Base-by-base conservation (phyloP, 2,797 vertebrate genomes). In the Malacoraja senta region DNA sequence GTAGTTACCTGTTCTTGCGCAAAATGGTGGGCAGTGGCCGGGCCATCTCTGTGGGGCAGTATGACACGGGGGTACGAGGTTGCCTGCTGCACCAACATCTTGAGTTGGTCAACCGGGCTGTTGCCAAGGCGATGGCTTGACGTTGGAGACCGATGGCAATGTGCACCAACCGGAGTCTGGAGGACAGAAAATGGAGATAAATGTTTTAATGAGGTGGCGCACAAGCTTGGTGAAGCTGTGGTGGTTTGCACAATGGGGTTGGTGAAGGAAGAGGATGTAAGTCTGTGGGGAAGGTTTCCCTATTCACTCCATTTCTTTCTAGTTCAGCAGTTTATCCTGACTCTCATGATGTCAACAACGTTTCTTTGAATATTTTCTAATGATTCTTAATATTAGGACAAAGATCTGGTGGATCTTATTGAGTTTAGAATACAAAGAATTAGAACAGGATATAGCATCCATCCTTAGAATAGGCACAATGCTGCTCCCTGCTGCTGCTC, bases 81-180 rank as follows among this genome's bases (percentile, higher is more conserved):
- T 44, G 90, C 90, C 65, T 91, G 90, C 90, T 91, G 68, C 68
- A 91, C 90, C 90, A 91, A 91, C 90, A 91, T 91, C 71, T 91
- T 91, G 65, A 91, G 90, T 44, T 91, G 90, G 90, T 91, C 71
- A 72, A 91, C 90, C 10, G 90, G 90, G 90, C 90, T 91, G 90
- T 74, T 91, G 68, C 68, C 90, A 91, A 53, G 9, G 35, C 35
- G 90, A 74, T 24, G 68, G 90, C 19, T 74, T 72, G 90, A 72
- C 32, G 90, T 74, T 53, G 90, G 90, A 91, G 90, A 91, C 68
- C 44, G 68, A 74, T 68, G 71, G 90, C 90, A 91, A 74, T 72
- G 72, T 21, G 35, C 90, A 74, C 90, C 38, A 26, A 74, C 90
- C 71, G 38, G 90, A 91, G 90, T 91, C 90, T 91, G 71, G 90